Base-by-base conservation (phyloP, 2,888 invertebrate genomes). In the Eristalinus aeneus region DNA sequence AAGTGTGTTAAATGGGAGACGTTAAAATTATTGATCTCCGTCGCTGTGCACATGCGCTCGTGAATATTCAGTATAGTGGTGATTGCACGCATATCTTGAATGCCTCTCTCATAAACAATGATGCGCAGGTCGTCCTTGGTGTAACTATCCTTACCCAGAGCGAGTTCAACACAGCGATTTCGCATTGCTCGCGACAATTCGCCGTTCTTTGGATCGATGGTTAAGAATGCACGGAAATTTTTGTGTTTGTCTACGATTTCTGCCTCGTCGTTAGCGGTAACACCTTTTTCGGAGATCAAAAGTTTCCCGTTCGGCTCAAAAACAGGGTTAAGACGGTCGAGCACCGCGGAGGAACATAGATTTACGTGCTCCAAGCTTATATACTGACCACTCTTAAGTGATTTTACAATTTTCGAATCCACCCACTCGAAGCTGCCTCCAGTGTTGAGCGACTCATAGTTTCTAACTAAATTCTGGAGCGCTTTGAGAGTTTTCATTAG, bases 141-240 rank as follows among this genome's bases (percentile, higher is more conserved):
- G 63, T 91, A 91, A 20, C 79, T 82, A 93, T 96, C 91, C 22
- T 90, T 90, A 20, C 84, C 80, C 1, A 92, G 23, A 0, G 90
- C 90, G 89, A 99, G 96, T 93, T 99, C 99, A 0, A 99, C 95
- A 2, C 99, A 98, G 90, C 99, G 94, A 92, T 99, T 99, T 82
- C 99, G 94, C 99, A 99, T 99, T 0, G 99, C 99, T 89, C 97
- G 95, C 0, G 99, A 99, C 88, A 99, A 96, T 92, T 98, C 98
- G 0, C 99, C 99, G 92, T 97, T 96, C 90, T 96, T 96, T 0
- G 99, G 97, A 93, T 99, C 97, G 95, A 99, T 97, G 0, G 98
- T 96, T 83, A 99, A 95, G 91, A 99, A 98, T 53, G 99, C 94
- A 88, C 98, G 95, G 92, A 99, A 99, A 91, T 98, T 95, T 10